Conservation (phyloP, 2,797 vertebrate genomes). For the Gobionotothen gibberifrons region DNA sequence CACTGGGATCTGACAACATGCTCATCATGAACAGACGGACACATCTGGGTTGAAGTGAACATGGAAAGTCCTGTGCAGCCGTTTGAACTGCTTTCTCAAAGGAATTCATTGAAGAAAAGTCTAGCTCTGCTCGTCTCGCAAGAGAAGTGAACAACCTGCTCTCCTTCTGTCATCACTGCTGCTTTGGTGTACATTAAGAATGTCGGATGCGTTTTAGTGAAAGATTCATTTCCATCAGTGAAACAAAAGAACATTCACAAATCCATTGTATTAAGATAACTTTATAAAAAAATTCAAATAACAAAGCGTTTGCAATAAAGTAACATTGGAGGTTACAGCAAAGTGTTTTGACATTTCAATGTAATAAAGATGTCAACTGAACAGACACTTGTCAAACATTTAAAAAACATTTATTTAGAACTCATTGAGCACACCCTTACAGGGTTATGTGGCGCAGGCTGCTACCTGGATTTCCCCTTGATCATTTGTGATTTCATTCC, state of each 20-base stretch:
- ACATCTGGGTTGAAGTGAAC: background rate
- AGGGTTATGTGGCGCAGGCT: background rate
- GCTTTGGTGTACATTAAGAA: background rate
- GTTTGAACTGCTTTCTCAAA: background rate
- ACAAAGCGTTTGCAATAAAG: conserved; percentile 23
- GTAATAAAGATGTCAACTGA: conserved; percentile 17
- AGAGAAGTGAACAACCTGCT: background rate
- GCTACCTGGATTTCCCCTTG: background rate
- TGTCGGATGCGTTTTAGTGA: background rate
- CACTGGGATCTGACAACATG: no score
- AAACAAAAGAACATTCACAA: conserved; percentile 24
- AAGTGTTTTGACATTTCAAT: conserved; percentile 14
- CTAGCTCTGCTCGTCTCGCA: background rate
- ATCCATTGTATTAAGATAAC: conserved; percentile 41
- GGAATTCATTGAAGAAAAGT: background rate
- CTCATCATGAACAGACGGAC: background rate
- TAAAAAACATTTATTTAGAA: conserved; percentile 46
- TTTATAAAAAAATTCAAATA: conserved; percentile 55
- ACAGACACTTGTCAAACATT: conserved; percentile 27
- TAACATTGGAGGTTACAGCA: conserved; percentile 8
- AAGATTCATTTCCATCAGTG: background rate
- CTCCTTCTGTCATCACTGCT: background rate
- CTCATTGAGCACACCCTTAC: background rate
- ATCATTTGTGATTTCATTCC: conserved; percentile 27
- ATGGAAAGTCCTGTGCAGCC: background rate